Evolutionary conservation across 2,888 invertebrate genomes (phyloP), one percentile per base, ranked within the genome.

Genomic region (Epicampocera succincta): DNA sequence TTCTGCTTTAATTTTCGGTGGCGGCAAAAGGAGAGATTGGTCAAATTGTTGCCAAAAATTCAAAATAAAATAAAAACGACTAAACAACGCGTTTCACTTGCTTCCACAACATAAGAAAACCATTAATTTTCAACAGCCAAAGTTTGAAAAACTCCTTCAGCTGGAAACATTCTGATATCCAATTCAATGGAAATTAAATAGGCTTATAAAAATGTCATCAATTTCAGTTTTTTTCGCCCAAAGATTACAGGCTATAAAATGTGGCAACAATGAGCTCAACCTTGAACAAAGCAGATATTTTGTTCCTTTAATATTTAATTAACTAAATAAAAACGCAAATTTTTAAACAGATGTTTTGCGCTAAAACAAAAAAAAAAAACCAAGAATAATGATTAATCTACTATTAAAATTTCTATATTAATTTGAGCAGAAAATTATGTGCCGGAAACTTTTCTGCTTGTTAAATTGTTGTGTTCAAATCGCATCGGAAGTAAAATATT

Each of bases 91-190:
- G n/a, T 71, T 72, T 65, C 48, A 44, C 38, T 69, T 69, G 69
- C 6, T 73, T 60, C 52, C 61, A 50, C 21, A 61, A 68, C 76
- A 72, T 63, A 68, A 69, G 40, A 81, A 73, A 65, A 68, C 71
- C 76, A 81, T 77, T 81, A 68, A 68, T 77, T 76, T 76, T 17
- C 66, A 71, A 78, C 68, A 72, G 63, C 58, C 48, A 83, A 83
- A 69, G 78, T 84, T 85, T n/a, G 85, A 85, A 86, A 87, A 88
- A 88, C 85, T 87, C 87, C 87, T 87, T 88, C 88, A 88, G 87
- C 88, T 88, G 88, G 88, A 88, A 88, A 88, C 87, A 84, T 80
- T 85, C 76, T 87, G 88, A 88, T 78, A 78, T 58, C 56, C 86
- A 88, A 89, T 69, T 79, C 72, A 76, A 61, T 61, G 29, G 56